Percentiles rank a stretch among this genome's conserved stretches.
These are phyloP conservation scores for Sitophilus oryzae DNA, from an alignment of 1,140 invertebrate genomes.

Conservation along the genomic window DNA sequence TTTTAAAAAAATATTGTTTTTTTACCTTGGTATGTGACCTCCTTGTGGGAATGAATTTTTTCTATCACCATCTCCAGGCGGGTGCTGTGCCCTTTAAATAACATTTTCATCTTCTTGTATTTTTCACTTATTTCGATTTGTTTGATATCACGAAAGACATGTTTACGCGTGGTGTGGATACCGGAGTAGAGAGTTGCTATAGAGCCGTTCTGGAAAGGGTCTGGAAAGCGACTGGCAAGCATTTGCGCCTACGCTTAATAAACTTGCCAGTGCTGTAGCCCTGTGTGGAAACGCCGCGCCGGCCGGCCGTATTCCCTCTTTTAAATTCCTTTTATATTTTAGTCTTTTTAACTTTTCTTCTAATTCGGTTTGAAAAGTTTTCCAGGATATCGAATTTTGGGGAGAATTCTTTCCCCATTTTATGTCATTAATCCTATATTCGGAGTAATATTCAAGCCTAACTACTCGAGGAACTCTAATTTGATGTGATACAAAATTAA, in stretches of 20 bases:
- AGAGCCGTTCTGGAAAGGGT: background rate
- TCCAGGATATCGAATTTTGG: too few relatives aligned
- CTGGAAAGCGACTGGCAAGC: background rate
- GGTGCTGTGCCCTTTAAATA: conserved; percentile 61
- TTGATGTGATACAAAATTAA: too few relatives aligned
- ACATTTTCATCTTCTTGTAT: conserved; percentile 28
- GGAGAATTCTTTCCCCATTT: too few relatives aligned
- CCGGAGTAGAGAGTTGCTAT: background rate
- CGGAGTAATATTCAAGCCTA: too few relatives aligned
- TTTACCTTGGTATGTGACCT: conserved; percentile 35
- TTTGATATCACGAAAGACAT: background rate
- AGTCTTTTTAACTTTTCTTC: too few relatives aligned
- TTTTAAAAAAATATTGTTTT: background rate
- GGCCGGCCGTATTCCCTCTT: too few relatives aligned
- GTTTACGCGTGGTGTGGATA: background rate
- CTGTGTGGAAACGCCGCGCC: too few relatives aligned
- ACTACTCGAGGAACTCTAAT: too few relatives aligned
- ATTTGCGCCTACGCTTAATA: background rate
- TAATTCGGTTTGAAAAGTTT: too few relatives aligned
- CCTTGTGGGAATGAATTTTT: conserved; percentile 76
- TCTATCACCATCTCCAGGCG: conserved; percentile 73
- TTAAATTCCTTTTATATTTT: too few relatives aligned
- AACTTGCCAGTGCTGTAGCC: background rate
- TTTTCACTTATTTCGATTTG: background rate
- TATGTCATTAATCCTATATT: too few relatives aligned